phyloP scores from a whole-genome alignment of 2,888 invertebrate genomes.

The Antitype chi region DNA sequence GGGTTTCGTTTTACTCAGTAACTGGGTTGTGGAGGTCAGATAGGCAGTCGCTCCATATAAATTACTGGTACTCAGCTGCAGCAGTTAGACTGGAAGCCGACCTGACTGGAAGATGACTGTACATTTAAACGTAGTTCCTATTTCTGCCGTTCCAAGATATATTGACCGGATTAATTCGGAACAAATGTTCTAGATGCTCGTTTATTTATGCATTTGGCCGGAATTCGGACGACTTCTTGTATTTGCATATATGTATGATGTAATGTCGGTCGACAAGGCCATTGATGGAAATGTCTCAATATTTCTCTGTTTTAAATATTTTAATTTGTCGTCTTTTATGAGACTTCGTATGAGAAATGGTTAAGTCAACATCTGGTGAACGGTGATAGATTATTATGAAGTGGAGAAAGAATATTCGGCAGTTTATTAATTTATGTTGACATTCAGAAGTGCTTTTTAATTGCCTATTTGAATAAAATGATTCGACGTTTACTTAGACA shows the following conservation, averaged over 20 bases:
- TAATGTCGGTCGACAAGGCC: conserved; percentile 34
- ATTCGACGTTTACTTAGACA: too few species aligned
- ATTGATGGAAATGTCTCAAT: conserved; percentile 33
- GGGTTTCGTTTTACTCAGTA: too few species aligned
- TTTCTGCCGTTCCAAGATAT: background rate
- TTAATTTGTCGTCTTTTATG: too few species aligned
- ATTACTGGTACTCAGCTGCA: too few species aligned
- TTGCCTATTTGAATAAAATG: too few species aligned
- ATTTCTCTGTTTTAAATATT: background rate
- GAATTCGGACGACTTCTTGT: conserved; percentile 28
- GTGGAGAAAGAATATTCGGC: background rate
- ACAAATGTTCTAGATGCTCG: background rate
- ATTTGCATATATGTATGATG: conserved; percentile 38
- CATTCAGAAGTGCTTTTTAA: too few species aligned
- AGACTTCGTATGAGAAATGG: too few species aligned
- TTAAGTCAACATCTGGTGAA: background rate
- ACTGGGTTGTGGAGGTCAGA: too few species aligned
- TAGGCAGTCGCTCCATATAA: too few species aligned
- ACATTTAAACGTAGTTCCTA: background rate
- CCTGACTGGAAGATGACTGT: too few species aligned
- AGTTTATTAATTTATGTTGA: background rate
- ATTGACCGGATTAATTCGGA: conserved; percentile 12
- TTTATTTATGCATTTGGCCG: conserved; percentile 37
- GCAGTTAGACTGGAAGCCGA: too few species aligned
- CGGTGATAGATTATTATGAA: background rate